A percentile compares a stretch with the other conserved stretches of the same genome.
phyloP scores from a whole-genome alignment of 2,113 vertebrate genomes.

The Sus scrofa region DNA sequence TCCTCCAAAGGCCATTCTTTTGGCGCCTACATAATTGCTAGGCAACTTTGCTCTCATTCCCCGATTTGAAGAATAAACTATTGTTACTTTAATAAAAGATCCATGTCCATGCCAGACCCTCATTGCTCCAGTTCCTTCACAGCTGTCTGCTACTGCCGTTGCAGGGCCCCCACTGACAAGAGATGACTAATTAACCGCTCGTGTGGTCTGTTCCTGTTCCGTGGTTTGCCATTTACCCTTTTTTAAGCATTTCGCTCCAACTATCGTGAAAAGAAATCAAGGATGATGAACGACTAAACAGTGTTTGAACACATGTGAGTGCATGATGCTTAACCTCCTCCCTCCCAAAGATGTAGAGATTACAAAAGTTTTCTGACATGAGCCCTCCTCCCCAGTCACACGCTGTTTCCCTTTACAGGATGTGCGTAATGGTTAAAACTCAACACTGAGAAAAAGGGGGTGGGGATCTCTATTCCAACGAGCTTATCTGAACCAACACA shows the following conservation, averaged over 20 bases:
- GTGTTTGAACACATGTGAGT: background rate
- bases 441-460: background rate
- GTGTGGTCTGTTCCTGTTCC: background rate
- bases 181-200: background rate
- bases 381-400: background rate
- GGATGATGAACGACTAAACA: background rate
- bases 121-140: background rate
- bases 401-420: constrained; percentile 69
- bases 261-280: constrained; percentile 61
- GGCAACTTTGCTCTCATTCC: constrained; percentile 74
- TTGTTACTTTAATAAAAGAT: constrained; percentile 69
- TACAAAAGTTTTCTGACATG: constrained; percentile 37
- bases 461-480: constrained; percentile 17
- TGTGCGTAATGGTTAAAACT: constrained; percentile 60
- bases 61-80: constrained; percentile 68
- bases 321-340: background rate
- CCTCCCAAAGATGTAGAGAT: constrained; percentile 31
- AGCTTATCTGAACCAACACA: constrained; percentile 68
- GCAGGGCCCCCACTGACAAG: background rate
- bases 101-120: constrained; percentile 3
- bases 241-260: constrained; percentile 31
- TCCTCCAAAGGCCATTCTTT: constrained; percentile 68
- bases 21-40: constrained; percentile 65
- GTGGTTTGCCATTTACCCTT: constrained; percentile 24
- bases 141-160: background rate